phyloP scores from a whole-genome alignment of 2,888 invertebrate genomes.

The Apodemia mormo region DNA sequence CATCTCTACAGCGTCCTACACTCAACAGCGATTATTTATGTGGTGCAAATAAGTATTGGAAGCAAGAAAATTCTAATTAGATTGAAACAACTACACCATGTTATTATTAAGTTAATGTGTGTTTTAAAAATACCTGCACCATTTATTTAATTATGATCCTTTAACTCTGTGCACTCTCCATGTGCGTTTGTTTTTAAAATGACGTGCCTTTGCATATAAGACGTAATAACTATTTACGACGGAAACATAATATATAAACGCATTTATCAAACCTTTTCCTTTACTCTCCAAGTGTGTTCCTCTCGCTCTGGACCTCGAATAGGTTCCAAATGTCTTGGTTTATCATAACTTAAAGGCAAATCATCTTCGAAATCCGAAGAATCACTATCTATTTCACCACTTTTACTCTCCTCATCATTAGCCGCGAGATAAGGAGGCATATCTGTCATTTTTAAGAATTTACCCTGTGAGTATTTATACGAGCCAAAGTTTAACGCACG shows the following conservation, averaged over 20 bases:
- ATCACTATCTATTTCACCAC: conserved; percentile 68
- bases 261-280: conserved; percentile 86
- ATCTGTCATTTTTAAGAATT: conserved; percentile 68
- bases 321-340: conserved; percentile 82
- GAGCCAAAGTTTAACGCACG: conserved; percentile 52
- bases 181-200: conserved; percentile 72
- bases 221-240: conserved; percentile 51
- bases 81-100: too few species aligned
- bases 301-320: conserved; percentile 82
- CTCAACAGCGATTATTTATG: too few species aligned
- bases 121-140: not conserved
- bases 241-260: conserved; percentile 36
- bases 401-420: conserved; percentile 72
- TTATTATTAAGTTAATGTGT: too few species aligned
- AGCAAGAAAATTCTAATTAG: too few species aligned
- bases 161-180: conserved; percentile 40
- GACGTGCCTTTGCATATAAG: conserved; percentile 33
- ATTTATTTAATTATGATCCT: not conserved
- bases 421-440: conserved; percentile 77
- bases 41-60: too few species aligned
- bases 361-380: conserved; percentile 81
- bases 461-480: conserved; percentile 43
- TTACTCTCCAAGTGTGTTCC: conserved; percentile 95
- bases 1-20: too few species aligned
- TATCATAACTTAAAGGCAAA: conserved; percentile 87